Conservation (phyloP, 1,140 invertebrate genomes). For the Gyrodactylus bullatarudis region DNA sequence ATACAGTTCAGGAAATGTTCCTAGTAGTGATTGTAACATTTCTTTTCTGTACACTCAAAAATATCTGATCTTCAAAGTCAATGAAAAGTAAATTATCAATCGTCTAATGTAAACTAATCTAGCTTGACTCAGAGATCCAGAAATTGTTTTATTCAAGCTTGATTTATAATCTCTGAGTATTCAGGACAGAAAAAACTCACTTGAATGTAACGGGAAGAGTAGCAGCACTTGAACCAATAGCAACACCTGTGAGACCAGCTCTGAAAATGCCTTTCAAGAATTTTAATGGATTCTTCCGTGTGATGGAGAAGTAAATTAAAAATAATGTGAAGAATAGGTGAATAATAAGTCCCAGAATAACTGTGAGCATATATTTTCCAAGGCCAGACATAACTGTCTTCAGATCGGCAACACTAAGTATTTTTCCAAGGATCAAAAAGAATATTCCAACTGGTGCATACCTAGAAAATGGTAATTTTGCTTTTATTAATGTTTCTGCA, state of each 20-base stretch:
- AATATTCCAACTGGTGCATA: slow-evolving; percentile 52
- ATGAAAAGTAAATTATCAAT: too few species aligned
- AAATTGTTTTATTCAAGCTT: too few species aligned
- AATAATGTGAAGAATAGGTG: slow-evolving; percentile 53
- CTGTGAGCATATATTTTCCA: slow-evolving; percentile 29
- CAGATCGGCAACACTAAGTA: slow-evolving; percentile 44
- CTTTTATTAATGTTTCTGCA: too few species aligned
- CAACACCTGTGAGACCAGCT: slow-evolving; percentile 47
- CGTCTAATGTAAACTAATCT: too few species aligned
- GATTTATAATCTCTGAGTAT: too few species aligned
- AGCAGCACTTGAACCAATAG: slow-evolving; percentile 47
- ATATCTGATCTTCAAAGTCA: too few species aligned
- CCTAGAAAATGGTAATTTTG: slow-evolving; percentile 28
- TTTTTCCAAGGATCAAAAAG: slow-evolving; percentile 46
- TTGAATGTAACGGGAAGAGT: slow-evolving; percentile 68
- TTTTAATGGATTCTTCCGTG: slow-evolving; percentile 25
- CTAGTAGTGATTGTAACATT: too few species aligned
- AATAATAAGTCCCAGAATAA: slow-evolving; percentile 44
- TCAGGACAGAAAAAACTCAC: too few species aligned
- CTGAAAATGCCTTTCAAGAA: slow-evolving; percentile 28
- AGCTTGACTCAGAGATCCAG: too few species aligned
- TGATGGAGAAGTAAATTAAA: slow-evolving; percentile 25
- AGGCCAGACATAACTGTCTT: slow-evolving; percentile 40
- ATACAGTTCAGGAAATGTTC: too few species aligned
- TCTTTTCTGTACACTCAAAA: too few species aligned